Base-by-base conservation (phyloP, 1,140 invertebrate species). In the Thalassaphorura encarpata region DNA sequence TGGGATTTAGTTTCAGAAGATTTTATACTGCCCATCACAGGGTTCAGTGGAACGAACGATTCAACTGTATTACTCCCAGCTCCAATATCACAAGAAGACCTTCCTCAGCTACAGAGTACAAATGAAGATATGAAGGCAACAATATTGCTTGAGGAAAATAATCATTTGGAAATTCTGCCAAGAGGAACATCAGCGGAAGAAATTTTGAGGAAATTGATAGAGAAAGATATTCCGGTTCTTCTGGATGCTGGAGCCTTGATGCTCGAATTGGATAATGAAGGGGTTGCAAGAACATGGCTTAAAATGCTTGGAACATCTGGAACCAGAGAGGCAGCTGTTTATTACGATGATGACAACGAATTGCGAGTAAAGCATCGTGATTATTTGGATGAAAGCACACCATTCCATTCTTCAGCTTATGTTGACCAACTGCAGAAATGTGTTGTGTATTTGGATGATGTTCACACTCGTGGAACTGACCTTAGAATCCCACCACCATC, bases 391-490 rank as follows among this genome's bases (percentile, higher is more conserved):
- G 11, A 23, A 28, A 24, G 19, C 46, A 0, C 49, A 47, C 16
- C 53, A n/a, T 31, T 56, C 2, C 47, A 54, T 27, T 33, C 60
- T 0, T 59, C 53, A 6, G 39, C 60, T 13, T 62, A 29, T 41
- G 13, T 36, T 18, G 40, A 36, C 1, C 15, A 39, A 33, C 31
- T 61, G 28, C 50, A 59, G 5, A 18, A 39, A 15, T 58, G 55
- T 16, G 52, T 52, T 16, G 51, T 64, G 33, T 64, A 62, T 29
- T 47, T 64, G 49, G 63, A 64, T 29, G 63, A 64, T 33, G 43
- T 55, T 1, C 63, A 64, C 43, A 64, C 63, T 15, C 48, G 63
- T 16, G 63, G 63, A 5, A 64, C 63, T 15, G 63, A 64, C 29
- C 40, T 64, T 13, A 64, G 56, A 53, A 41, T 64, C 8, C 60